Conservation (phyloP, 92 coral and sea anemone genomes). For the Hydrozoanthus gracilis region DNA sequence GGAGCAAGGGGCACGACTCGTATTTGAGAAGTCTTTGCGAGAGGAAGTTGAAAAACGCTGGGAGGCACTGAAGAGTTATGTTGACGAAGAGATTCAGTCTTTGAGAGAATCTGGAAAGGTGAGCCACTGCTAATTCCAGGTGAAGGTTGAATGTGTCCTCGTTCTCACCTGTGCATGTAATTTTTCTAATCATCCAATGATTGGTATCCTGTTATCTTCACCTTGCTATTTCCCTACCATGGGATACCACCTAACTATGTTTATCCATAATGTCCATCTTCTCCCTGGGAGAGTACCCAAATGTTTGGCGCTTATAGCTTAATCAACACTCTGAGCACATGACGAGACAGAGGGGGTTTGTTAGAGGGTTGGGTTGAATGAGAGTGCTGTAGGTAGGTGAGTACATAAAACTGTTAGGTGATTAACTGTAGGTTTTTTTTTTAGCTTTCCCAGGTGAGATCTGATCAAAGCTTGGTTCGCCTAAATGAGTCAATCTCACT, state of each 20-base stretch:
- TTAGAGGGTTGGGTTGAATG: neutral
- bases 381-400: too few relatives aligned
- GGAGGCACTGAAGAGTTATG: slow-evolving; percentile 87
- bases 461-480: slow-evolving; percentile 86
- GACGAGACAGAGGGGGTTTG: too few relatives aligned
- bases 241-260: too few relatives aligned
- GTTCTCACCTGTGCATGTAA: too few relatives aligned
- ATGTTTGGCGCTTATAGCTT: too few relatives aligned
- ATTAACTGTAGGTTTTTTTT: neutral
- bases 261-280: too few relatives aligned
- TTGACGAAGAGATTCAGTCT: slow-evolving; percentile 87
- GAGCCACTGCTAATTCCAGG: neutral
- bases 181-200: too few relatives aligned
- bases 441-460: slow-evolving; percentile 87
- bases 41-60: slow-evolving; percentile 92
- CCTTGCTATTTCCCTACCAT: too few relatives aligned
- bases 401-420: neutral
- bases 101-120: slow-evolving; percentile 81
- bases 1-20: slow-evolving; percentile 87
- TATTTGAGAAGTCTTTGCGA: slow-evolving; percentile 87
- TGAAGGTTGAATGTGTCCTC: too few relatives aligned
- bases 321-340: too few relatives aligned
- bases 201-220: too few relatives aligned
- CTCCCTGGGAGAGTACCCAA: too few relatives aligned
- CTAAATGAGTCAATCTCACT: slow-evolving; percentile 93